These are phyloP conservation scores for Nymphalis c-album DNA, from an alignment of 2,888 invertebrate species.

Conservation along the genomic window DNA sequence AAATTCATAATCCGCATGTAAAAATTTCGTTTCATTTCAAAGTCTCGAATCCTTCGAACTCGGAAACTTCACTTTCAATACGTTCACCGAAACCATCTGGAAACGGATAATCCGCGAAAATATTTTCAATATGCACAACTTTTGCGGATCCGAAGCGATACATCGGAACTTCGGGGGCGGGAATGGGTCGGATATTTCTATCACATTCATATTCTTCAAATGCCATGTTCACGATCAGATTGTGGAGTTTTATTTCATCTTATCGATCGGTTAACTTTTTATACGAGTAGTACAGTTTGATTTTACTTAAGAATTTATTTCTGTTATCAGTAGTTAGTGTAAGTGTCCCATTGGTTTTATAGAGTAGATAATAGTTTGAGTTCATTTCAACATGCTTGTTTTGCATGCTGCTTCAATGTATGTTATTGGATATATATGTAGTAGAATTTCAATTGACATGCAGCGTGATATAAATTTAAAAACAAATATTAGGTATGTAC, in stretches of 20 bases:
- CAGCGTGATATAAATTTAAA: too few species aligned
- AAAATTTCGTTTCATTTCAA: slow-evolving; percentile 16
- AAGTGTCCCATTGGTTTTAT: too few species aligned
- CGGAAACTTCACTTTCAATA: slow-evolving; percentile 31
- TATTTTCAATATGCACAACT: slow-evolving; percentile 68
- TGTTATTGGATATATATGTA: too few species aligned
- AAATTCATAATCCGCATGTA: not conserved
- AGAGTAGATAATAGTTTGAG: too few species aligned
- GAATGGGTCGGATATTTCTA: slow-evolving; percentile 10
- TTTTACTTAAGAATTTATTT: too few species aligned
- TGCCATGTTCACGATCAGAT: slow-evolving; percentile 20
- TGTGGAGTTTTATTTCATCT: slow-evolving; percentile 6
- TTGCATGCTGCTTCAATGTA: too few species aligned
- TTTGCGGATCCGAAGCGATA: slow-evolving; percentile 31
- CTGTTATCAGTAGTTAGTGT: too few species aligned
- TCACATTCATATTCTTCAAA: slow-evolving; percentile 21
- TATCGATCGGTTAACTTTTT: too few species aligned
- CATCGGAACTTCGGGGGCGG: slow-evolving; percentile 17
- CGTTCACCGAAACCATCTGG: slow-evolving; percentile 34
- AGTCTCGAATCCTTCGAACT: not conserved
- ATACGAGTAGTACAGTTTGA: too few species aligned
- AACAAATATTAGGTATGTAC: too few species aligned
- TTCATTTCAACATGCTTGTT: too few species aligned
- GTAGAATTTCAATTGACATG: too few species aligned
- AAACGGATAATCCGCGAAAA: slow-evolving; percentile 55